Percentiles rank a stretch among this genome's conserved stretches.
Conservation (phyloP, 2,797 vertebrate genomes). For the Falco rusticolus region DNA sequence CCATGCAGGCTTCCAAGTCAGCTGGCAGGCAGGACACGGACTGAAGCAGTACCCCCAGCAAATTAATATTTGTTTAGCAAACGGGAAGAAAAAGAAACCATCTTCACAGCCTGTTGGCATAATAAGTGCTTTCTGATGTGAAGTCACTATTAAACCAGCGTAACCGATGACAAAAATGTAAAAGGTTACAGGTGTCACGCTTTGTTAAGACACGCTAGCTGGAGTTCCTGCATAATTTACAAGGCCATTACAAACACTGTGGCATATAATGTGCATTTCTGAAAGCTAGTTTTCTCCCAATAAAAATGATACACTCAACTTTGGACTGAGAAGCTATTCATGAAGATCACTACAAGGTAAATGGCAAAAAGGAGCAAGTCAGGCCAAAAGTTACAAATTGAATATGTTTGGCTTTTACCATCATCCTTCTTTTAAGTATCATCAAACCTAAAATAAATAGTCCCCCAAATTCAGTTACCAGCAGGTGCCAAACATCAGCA, state of each 20-base stretch:
- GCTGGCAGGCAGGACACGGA: neutral
- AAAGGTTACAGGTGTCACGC: neutral
- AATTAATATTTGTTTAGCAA: neutral
- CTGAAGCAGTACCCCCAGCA: neutral
- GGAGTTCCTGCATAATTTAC: neutral
- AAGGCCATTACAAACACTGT: neutral
- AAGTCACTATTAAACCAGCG: neutral
- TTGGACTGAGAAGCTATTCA: neutral
- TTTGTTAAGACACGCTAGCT: neutral
- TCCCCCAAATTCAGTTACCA: neutral
- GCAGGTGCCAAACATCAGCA: neutral
- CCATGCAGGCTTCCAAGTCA: neutral
- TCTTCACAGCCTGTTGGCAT: neutral
- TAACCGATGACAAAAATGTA: neutral
- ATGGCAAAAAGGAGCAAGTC: neutral
- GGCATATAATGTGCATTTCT: rapidly evolving
- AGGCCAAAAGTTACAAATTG: neutral
- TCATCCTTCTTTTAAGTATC: neutral
- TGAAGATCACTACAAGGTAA: neutral
- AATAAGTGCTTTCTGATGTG: neutral
- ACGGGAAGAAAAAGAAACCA: neutral
- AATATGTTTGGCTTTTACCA: neutral
- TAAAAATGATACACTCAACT: neutral
- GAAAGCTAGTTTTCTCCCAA: neutral
- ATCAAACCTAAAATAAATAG: neutral